These are phyloP conservation scores for Ramazzottius varieornatus DNA, from an alignment of 2,888 invertebrate genomes.

Conservation along the genomic window DNA sequence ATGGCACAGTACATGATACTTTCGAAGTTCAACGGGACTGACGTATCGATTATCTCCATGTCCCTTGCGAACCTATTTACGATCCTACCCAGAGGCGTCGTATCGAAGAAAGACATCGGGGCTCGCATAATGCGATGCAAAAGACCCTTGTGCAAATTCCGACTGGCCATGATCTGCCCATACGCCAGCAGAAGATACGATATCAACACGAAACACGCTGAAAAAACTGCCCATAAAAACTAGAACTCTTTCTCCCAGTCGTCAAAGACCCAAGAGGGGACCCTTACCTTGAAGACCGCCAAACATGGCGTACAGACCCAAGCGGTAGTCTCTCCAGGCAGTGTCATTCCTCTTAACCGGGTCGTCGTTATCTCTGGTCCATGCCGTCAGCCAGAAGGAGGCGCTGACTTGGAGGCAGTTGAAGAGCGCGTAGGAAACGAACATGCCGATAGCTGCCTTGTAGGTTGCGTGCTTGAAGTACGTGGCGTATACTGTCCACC, in stretches of 20 bases:
- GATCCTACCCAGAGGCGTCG: conserved; percentile 3
- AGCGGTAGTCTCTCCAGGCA: conserved; percentile 38
- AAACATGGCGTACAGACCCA: conserved; percentile 65
- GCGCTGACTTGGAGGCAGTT: conserved; percentile 3
- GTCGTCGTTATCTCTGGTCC: conserved; percentile 5
- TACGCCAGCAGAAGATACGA: conserved; percentile 10
- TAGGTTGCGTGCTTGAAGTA: background rate
- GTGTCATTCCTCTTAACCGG: conserved; percentile 6
- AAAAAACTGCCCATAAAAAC: background rate
- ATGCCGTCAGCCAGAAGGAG: conserved; percentile 6
- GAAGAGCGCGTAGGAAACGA: background rate
- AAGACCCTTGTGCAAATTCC: conserved; percentile 7
- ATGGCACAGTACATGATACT: conserved; percentile 10
- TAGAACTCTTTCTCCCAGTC: background rate
- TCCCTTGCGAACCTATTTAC: conserved; percentile 12
- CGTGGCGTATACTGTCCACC: background rate
- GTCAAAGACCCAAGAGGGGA: background rate
- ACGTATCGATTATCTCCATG: conserved; percentile 15
- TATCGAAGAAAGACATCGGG: conserved; percentile 23
- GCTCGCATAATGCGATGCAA: conserved; percentile 18
- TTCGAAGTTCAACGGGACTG: conserved; percentile 14
- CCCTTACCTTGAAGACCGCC: conserved; percentile 26
- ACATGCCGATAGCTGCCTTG: background rate
- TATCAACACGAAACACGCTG: background rate
- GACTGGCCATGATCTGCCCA: conserved; percentile 7